These are phyloP conservation scores for Drosophila virilis DNA, from an alignment of 1,140 invertebrate genomes.

Conservation along the genomic window DNA sequence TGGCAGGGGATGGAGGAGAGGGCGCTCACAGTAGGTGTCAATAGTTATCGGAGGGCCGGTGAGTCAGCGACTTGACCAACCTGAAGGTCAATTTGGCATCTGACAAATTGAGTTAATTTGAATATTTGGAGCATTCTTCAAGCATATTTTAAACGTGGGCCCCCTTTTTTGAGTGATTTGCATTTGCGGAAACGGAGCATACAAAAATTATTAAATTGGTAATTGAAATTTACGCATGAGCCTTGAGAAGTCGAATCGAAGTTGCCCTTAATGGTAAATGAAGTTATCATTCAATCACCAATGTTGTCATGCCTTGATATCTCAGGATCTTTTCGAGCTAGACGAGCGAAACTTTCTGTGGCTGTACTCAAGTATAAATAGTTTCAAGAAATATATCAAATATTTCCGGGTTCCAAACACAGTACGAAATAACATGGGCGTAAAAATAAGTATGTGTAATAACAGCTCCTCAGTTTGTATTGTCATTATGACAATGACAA, in stretches of 20 bases:
- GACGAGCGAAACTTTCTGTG: not conserved
- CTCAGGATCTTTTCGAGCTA: slow-evolving; percentile 1
- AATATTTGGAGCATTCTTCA: slow-evolving; percentile 58
- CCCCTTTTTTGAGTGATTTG: slow-evolving; percentile 18
- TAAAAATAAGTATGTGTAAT: too few relatives aligned
- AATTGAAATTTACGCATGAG: slow-evolving; percentile 40
- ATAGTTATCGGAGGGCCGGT: slow-evolving; percentile 40
- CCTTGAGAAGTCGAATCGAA: slow-evolving; percentile 19
- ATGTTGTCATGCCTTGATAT: not conserved
- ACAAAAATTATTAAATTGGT: slow-evolving; percentile 36
- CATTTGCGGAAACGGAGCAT: slow-evolving; percentile 39
- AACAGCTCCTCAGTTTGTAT: too few relatives aligned
- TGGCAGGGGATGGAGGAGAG: slow-evolving; percentile 3
- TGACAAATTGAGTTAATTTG: slow-evolving; percentile 72
- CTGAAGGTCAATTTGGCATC: slow-evolving; percentile 58
- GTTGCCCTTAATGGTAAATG: slow-evolving; percentile 16
- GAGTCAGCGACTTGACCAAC: slow-evolving; percentile 45
- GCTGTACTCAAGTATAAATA: not conserved
- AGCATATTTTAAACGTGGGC: slow-evolving; percentile 12
- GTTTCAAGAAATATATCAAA: not conserved
- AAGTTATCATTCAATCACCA: not conserved
- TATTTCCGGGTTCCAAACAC: not conserved
- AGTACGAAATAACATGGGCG: not conserved
- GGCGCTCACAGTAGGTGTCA: slow-evolving; percentile 50
- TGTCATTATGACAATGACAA: too few relatives aligned